A percentile compares a stretch with the other conserved stretches of the same genome.
Conservation (phyloP, 2,797 vertebrate species). For the Microcaecilia unicolor region DNA sequence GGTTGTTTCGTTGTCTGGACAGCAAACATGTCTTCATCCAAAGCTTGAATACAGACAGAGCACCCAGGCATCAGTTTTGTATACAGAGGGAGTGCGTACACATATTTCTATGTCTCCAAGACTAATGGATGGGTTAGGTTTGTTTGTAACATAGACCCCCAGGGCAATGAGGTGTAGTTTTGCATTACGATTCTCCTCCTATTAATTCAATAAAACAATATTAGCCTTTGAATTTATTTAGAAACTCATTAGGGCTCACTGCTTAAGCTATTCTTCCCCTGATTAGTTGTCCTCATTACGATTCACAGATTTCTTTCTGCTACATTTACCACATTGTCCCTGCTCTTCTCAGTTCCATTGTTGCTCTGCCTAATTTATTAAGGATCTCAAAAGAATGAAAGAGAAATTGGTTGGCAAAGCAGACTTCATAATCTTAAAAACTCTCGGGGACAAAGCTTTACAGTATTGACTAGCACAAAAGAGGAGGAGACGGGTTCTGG, state of each 20-base stretch:
- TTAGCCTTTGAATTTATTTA: slow-evolving; percentile 49
- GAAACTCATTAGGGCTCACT: slow-evolving; percentile 45
- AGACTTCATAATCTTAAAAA: background rate
- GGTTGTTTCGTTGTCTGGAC: too few species aligned
- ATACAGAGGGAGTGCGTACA: too few species aligned
- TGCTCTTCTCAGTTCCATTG: slow-evolving; percentile 39
- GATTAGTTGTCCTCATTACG: slow-evolving; percentile 45
- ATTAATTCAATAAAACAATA: slow-evolving; percentile 37
- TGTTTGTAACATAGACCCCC: too few species aligned
- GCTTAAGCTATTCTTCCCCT: slow-evolving; percentile 44
- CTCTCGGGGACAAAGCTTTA: background rate
- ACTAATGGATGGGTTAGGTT: too few species aligned
- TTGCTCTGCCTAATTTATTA: slow-evolving; percentile 31
- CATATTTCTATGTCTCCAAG: too few species aligned
- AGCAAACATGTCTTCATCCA: too few species aligned
- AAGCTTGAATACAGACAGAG: too few species aligned
- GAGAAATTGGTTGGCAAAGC: background rate
- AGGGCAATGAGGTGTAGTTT: slow-evolving; percentile 14
- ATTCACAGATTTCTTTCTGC: slow-evolving; percentile 48
- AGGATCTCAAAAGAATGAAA: slow-evolving; percentile 4
- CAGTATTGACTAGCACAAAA: background rate
- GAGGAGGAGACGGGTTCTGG: too few species aligned
- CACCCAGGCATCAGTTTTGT: too few species aligned
- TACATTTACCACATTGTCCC: slow-evolving; percentile 48
- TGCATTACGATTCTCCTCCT: slow-evolving; percentile 27